Evolutionary conservation across 64 coral and sea anemone species (phyloP).

Genomic region (Dendronephthya gigantea): DNA sequence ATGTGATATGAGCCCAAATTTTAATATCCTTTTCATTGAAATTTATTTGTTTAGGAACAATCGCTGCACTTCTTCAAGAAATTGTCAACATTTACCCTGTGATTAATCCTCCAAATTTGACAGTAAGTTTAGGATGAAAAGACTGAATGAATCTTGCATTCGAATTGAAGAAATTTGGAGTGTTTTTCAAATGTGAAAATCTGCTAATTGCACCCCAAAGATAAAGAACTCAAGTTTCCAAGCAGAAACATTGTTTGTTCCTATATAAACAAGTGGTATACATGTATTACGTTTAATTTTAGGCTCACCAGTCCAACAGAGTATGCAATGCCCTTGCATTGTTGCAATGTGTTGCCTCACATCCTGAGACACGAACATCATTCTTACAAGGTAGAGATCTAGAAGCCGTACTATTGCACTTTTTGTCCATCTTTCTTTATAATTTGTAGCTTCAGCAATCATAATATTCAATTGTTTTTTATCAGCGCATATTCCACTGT

Average conservation of each 20-base stretch:
- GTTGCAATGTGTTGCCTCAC: constrained; percentile 93
- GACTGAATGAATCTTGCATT: background rate
- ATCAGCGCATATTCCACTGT: constrained; percentile 91
- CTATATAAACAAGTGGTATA: no score
- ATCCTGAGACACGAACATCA: constrained; percentile 96
- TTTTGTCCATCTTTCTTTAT: no score
- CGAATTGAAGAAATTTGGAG: no score
- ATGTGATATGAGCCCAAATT: no score
- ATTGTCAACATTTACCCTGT: constrained; percentile 99
- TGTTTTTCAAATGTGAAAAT: no score
- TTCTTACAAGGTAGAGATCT: constrained; percentile 70
- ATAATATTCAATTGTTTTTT: constrained; percentile 15
- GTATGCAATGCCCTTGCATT: constrained; percentile 96
- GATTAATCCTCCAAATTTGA: constrained; percentile 98
- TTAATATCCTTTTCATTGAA: no score
- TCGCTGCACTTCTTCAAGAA: constrained; percentile 93
- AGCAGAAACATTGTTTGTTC: background rate
- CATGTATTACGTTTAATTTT: no score
- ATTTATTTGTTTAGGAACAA: constrained; percentile 55
- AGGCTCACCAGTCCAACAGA: constrained; percentile 96
- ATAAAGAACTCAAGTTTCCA: no score
- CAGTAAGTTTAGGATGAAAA: constrained; percentile 54
- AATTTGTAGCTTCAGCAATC: no score
- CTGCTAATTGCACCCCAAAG: no score
- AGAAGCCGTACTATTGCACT: no score